These are phyloP conservation scores for Lineus longissimus DNA, from an alignment of 1,140 invertebrate genomes.

Conservation along the genomic window DNA sequence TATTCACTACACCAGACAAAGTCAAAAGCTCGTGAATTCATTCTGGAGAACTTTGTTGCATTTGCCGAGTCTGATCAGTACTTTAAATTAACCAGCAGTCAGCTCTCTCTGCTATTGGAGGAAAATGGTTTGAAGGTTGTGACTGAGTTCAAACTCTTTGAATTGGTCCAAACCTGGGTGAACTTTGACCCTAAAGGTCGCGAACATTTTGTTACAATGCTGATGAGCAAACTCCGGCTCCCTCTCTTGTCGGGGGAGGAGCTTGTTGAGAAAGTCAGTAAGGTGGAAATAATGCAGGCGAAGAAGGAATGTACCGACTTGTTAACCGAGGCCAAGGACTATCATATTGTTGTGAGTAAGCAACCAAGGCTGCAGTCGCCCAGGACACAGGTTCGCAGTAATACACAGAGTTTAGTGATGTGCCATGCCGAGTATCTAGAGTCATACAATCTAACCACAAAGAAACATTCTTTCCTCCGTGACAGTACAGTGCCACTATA, in stretches of 20 bases:
- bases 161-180: conserved; percentile 44
- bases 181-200: conserved; percentile 28
- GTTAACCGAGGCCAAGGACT: conserved; percentile 50
- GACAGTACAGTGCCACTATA: conserved; percentile 46
- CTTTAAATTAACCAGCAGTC: conserved; percentile 33
- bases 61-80: conserved; percentile 45
- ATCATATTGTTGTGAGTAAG: conserved; percentile 49
- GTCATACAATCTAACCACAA: conserved; percentile 39
- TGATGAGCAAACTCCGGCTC: conserved; percentile 46
- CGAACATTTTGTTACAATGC: conserved; percentile 30
- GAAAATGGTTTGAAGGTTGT: conserved; percentile 40
- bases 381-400: conserved; percentile 44
- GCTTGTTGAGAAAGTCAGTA: conserved; percentile 48
- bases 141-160: conserved; percentile 46
- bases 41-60: conserved; percentile 45
- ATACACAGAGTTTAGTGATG: conserved; percentile 42
- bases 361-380: conserved; percentile 42
- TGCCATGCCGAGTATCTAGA: conserved; percentile 47
- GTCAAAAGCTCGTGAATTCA: conserved; percentile 31
- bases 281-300: conserved; percentile 39
- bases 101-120: conserved; percentile 36
- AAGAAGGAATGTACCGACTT: conserved; percentile 40
- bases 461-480: conserved; percentile 36
- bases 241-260: conserved; percentile 48
- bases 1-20: conserved; percentile 36